Evolutionary conservation across 2,888 invertebrate species (phyloP).

Genomic region (Galerucella nymphaeae): DNA sequence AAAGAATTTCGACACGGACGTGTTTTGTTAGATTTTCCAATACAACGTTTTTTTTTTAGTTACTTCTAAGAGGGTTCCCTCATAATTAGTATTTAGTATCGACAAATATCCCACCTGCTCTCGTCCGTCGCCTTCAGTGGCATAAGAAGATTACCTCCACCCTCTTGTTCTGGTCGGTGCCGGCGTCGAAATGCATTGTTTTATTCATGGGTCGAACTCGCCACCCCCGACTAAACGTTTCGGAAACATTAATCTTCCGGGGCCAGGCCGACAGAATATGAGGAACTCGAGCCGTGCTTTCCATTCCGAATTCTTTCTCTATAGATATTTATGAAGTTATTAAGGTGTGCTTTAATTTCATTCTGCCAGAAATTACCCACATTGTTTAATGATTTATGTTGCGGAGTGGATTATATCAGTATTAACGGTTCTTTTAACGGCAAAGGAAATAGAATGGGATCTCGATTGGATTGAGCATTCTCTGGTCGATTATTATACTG

Average conservation of each 20-base stretch:
- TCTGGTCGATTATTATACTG: not conserved
- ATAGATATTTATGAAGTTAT: constrained; percentile 49
- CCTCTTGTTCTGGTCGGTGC: constrained; percentile 30
- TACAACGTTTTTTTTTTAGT: not conserved
- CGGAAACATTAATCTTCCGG: constrained; percentile 53
- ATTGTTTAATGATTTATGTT: constrained; percentile 37
- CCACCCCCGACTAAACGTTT: constrained; percentile 53
- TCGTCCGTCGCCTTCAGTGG: constrained; percentile 15
- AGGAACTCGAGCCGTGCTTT: constrained; percentile 39
- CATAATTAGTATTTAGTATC: constrained; percentile 17
- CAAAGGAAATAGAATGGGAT: constrained; percentile 6
- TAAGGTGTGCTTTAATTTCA: constrained; percentile 46
- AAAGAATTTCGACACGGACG: too few relatives aligned
- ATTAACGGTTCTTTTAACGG: constrained; percentile 13
- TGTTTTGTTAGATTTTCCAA: not conserved
- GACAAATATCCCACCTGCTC: constrained; percentile 21
- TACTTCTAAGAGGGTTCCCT: not conserved
- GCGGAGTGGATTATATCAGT: constrained; percentile 24
- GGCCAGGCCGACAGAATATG: constrained; percentile 41
- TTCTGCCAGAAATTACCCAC: constrained; percentile 40
- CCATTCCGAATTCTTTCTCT: constrained; percentile 44
- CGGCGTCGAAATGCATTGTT: constrained; percentile 47
- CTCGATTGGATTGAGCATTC: not conserved
- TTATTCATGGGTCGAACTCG: constrained; percentile 51
- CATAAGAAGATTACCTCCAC: constrained; percentile 34